These are phyloP conservation scores for Rousettus leschenaultii DNA, from an alignment of 2,113 vertebrate species.

Conservation along the genomic window DNA sequence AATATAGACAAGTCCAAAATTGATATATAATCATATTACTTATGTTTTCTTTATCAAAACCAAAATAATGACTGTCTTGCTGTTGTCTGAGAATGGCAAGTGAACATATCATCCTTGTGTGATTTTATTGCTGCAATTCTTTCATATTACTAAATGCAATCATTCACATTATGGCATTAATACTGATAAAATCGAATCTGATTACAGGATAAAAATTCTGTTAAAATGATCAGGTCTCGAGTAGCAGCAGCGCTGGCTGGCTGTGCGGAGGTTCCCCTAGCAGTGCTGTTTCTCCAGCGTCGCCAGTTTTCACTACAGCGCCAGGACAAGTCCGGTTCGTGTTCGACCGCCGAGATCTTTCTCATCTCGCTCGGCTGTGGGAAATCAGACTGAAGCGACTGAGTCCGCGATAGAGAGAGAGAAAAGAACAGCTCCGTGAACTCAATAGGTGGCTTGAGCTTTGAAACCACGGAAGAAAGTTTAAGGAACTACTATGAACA, in stretches of 20 bases:
- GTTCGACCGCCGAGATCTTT: too few species aligned
- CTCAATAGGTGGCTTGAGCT: slow-evolving; percentile 88
- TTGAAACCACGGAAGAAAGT: slow-evolving; percentile 90
- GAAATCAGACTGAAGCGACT: too few species aligned
- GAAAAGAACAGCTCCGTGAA: slow-evolving; percentile 90
- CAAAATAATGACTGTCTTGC: not conserved
- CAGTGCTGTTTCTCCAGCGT: too few species aligned
- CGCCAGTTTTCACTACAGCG: too few species aligned
- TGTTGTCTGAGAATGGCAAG: not conserved
- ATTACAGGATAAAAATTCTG: not conserved
- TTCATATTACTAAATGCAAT: not conserved
- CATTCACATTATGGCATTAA: not conserved
- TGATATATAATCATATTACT: not conserved
- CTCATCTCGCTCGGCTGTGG: too few species aligned
- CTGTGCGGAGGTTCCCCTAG: too few species aligned
- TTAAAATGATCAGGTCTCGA: not conserved
- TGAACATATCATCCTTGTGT: not conserved
- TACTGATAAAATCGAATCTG: not conserved
- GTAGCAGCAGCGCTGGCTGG: too few species aligned
- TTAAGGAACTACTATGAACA: slow-evolving; percentile 88
- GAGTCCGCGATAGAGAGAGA: slow-evolving; percentile 79
- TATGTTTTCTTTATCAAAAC: not conserved
- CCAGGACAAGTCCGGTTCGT: too few species aligned
- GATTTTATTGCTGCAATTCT: not conserved
- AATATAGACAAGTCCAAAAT: not conserved